Percentiles rank a stretch among this genome's conserved stretches.
These are phyloP conservation scores for Heliocidaris erythrogramma DNA, from an alignment of 35 echinoderm and acorn worm species.

Conservation along the genomic window DNA sequence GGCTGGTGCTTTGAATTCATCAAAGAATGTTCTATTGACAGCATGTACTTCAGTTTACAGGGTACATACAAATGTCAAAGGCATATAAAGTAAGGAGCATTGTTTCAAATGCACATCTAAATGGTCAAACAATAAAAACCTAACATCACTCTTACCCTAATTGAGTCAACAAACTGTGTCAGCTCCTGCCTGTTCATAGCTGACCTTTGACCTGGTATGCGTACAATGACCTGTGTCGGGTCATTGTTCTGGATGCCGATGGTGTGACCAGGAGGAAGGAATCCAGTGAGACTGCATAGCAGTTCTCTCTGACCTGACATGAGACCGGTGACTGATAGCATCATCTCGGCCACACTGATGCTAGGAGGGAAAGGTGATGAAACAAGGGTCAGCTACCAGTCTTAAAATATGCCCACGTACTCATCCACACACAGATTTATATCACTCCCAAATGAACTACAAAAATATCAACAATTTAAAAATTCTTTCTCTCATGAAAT, in stretches of 20 bases:
- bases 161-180: constrained; percentile 35
- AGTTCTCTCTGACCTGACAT: constrained; percentile 62
- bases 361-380: constrained; percentile 39
- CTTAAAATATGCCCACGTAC: not conserved
- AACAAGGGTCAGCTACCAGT: not conserved
- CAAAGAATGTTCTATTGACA: too few relatives aligned
- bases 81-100: not conserved
- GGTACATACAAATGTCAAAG: too few relatives aligned
- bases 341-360: constrained; percentile 57
- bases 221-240: constrained; percentile 59
- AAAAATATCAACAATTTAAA: not conserved
- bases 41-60: too few relatives aligned
- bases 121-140: not conserved
- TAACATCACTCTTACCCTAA: constrained; percentile 31
- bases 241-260: constrained; percentile 64
- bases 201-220: constrained; percentile 54
- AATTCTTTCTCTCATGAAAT: too few relatives aligned
- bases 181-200: constrained; percentile 47
- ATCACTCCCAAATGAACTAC: not conserved
- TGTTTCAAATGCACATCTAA: not conserved
- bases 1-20: too few relatives aligned
- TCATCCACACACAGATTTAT: not conserved
- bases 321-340: constrained; percentile 48
- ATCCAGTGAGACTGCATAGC: constrained; percentile 63
- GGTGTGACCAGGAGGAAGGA: constrained; percentile 65